Percentiles rank a stretch among this genome's conserved stretches.
Evolutionary conservation across 2,888 invertebrate genomes (phyloP).

Genomic region (Mythimna ferrago): DNA sequence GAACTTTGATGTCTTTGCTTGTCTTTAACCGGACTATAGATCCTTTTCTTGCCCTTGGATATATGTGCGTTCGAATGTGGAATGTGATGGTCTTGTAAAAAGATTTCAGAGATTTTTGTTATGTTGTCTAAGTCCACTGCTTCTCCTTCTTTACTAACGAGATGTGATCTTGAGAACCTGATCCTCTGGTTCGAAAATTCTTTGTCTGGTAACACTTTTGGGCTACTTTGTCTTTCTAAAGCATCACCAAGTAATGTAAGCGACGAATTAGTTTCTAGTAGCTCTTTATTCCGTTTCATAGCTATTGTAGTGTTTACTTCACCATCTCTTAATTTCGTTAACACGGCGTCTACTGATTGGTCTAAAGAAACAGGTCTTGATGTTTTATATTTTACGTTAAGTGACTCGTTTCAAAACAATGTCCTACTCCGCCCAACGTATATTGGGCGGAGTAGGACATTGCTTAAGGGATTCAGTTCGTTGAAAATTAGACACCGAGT

Average conservation of each 20-base stretch:
- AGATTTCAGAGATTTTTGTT: neutral
- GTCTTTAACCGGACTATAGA: slow-evolving; percentile 69
- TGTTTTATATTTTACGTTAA: slow-evolving; percentile 55
- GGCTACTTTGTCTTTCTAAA: slow-evolving; percentile 47
- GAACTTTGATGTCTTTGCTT: slow-evolving; percentile 53
- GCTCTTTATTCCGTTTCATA: slow-evolving; percentile 80
- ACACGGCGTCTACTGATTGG: slow-evolving; percentile 64
- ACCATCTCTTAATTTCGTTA: slow-evolving; percentile 66
- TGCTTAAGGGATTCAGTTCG: slow-evolving; percentile 82
- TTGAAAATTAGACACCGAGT: slow-evolving; percentile 75
- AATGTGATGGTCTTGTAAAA: neutral
- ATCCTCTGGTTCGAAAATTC: neutral
- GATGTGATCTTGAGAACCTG: slow-evolving; percentile 51
- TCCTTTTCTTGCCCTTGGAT: slow-evolving; percentile 73
- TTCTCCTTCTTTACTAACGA: slow-evolving; percentile 63
- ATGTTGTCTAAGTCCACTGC: slow-evolving; percentile 39
- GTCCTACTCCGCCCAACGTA: too few species aligned
- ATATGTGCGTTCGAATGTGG: slow-evolving; percentile 26
- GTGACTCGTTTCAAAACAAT: slow-evolving; percentile 15
- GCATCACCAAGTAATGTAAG: slow-evolving; percentile 82
- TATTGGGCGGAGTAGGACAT: slow-evolving; percentile 72
- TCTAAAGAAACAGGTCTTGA: slow-evolving; percentile 69
- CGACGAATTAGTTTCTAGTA: slow-evolving; percentile 78
- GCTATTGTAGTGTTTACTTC: slow-evolving; percentile 81
- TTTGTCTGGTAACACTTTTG: neutral